Percentiles rank a stretch among this genome's conserved stretches.
Conservation (phyloP, 1,140 invertebrate species). For the Camponotus pennsylvanicus region DNA sequence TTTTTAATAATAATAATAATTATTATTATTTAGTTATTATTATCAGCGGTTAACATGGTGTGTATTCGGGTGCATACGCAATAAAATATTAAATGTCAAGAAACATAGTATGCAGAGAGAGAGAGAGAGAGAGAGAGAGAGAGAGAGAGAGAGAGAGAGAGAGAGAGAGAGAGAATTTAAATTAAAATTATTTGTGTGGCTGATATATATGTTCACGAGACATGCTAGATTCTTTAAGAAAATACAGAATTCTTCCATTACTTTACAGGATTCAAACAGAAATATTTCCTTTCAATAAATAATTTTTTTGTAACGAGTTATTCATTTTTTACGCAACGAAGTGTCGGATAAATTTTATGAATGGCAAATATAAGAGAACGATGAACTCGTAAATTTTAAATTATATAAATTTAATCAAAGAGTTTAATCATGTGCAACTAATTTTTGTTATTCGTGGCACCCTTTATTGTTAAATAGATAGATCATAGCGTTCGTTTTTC, state of each 20-base stretch:
- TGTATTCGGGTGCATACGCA: neutral
- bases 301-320: neutral
- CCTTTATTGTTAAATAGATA: constrained; percentile 63
- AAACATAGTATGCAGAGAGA: neutral
- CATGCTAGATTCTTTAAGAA: neutral
- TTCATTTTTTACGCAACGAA: constrained; percentile 2
- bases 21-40: neutral
- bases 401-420: constrained; percentile 75
- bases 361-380: constrained; percentile 4
- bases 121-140: no score
- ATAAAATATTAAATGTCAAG: constrained; percentile 13
- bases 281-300: constrained; percentile 11
- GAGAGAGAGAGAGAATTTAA: neutral
- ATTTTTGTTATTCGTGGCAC: constrained; percentile 79
- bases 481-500: constrained; percentile 52
- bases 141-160: no score
- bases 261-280: neutral
- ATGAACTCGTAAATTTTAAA: constrained; percentile 80
- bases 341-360: constrained; percentile 30
- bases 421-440: constrained; percentile 81
- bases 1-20: constrained; percentile 27
- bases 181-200: constrained; percentile 2
- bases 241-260: neutral
- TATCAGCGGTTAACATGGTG: neutral
- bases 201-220: neutral